Evolutionary conservation across 2,113 vertebrate species (phyloP), one percentile per base, ranked within the genome.

Genomic region (Apodemus sylvaticus): DNA sequence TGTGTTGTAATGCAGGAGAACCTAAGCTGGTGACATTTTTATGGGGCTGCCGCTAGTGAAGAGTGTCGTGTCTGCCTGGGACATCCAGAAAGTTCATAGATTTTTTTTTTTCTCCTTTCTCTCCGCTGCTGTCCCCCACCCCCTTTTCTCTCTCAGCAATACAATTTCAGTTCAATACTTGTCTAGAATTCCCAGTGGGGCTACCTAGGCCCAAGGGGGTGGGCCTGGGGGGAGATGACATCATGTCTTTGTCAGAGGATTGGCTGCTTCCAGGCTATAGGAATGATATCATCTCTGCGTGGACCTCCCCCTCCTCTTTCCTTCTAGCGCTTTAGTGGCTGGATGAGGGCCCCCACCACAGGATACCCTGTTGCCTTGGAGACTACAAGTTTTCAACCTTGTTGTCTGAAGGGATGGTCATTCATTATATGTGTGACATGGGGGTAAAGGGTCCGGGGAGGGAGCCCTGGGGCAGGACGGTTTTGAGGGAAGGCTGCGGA

Each of bases 171-270:
- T 98, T 99, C 99, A 99, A 98, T 98, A 98, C 98, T 96, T 96
- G 98, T 99, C 98, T 99, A 98, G 99, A 99, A 99, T 97, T 95
- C 98, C 99, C 98, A 99, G 99, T 99, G 99, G 97, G 99, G 98
- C 94, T 98, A 87, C 98, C 98, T 98, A 98, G 98, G 99, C 98
- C 98, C 98, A 98, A 98, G 71, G 66, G 88, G 60, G 86, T 55
- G 81, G 89, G 85, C 62, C 34, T 29, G 14, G 85, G 94, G 94
- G 82, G 90, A 90, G 53, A 98, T 99, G 99, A 99, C 99, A 99
- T 99, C 99, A 99, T 98, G 98, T 97, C 98, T 97, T 97, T 98
- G 86, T 96, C 86, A 95, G 97, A 98, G 88, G 98, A 99, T 99
- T 99, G 99, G 99, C 91, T 98, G 98, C 96, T 97, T 94, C 96